Evolutionary conservation across 2,797 vertebrate genomes (phyloP), one percentile per base, ranked within the genome.

Genomic region (Tangara arthus): DNA sequence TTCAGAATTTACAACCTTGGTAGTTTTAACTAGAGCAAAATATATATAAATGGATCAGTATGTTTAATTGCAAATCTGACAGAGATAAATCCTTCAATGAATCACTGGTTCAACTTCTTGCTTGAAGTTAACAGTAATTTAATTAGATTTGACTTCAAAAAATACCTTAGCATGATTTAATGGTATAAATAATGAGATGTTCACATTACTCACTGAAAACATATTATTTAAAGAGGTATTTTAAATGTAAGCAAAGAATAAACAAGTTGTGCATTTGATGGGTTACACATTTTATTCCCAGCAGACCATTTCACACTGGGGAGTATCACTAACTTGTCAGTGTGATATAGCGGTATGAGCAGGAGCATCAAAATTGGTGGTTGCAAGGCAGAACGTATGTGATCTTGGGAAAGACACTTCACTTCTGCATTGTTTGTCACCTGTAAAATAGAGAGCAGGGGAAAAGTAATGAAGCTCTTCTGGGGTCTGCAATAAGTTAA

Each of bases 11-110:
- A 82, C 80, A 89, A 92, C 64, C 55, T 71, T 50, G 81, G 79
- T 80, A 78, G 46, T 60, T 95, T 84, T 77, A 75, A 77, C 46
- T 81, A 41, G 24, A 92, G 42, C 47, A 72, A 86, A 49, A 87
- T 56, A 82, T 37, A 47, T 72, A 14, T 49, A 27, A 91, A 32
- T 91, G 12, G 59, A 92, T 93, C 75, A 70, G 60, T 87, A 85
- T 32, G 35, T 89, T 52, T 81, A 93, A 92, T 91, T 64, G 46
- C 55, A 96, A 87, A 82, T 93, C 53, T 95, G 90, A 82, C 91
- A 92, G 87, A 93, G 71, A 94, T 34, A 95, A 96, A 93, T 68
- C 39, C 41, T 93, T 82, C 71, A 72, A 11, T 68, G 75, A 86
- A 94, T 90, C 70, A 89, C 47, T 89, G 71, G 59, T 26, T 90